phyloP scores from a whole-genome alignment of 2,797 vertebrate species.

The Okamejei kenojei region DNA sequence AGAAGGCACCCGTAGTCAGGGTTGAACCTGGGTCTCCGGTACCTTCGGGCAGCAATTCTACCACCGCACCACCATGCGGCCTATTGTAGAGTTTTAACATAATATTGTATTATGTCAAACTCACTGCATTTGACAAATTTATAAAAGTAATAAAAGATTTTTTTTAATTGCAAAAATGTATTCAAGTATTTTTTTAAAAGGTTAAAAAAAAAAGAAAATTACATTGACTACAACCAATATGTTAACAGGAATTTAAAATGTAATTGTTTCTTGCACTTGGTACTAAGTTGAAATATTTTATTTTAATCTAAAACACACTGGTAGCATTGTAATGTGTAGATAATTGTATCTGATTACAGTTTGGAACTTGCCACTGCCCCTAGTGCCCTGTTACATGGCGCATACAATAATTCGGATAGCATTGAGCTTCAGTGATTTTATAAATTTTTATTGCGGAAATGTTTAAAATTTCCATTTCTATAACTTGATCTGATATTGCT shows the following conservation, averaged over 20 bases:
- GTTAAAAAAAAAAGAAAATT: not conserved
- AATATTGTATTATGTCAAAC: not conserved
- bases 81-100: no score
- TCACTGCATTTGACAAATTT: not conserved
- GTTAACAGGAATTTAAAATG: not conserved
- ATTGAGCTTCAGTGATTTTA: not conserved
- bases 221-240: not conserved
- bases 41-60: no score
- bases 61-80: no score
- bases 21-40: no score
- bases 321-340: not conserved
- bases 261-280: not conserved
- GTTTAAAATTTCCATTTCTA: not conserved
- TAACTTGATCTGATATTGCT: not conserved
- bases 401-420: not conserved
- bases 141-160: not conserved
- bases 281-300: not conserved
- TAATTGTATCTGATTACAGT: conserved; percentile 5
- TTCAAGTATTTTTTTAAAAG: not conserved
- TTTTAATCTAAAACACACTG: conserved; percentile 7
- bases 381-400: not conserved
- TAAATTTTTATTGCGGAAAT: no score
- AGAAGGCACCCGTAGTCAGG: no score
- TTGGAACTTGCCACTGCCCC: not conserved
- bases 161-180: not conserved